These are phyloP conservation scores for Valencia hispanica DNA, from an alignment of 2,797 vertebrate species.

Conservation along the genomic window DNA sequence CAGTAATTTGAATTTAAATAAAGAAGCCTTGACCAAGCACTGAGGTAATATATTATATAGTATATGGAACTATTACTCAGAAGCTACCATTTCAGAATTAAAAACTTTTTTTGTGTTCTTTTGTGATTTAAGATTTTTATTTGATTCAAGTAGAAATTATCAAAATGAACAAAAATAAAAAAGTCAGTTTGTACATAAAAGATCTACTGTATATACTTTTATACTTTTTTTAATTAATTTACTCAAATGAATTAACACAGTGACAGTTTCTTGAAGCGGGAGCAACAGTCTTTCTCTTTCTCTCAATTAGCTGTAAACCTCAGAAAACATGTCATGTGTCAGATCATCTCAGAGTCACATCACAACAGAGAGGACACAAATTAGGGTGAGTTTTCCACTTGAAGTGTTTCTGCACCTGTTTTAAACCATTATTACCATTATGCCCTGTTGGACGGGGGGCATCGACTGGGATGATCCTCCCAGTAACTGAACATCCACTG, in stretches of 20 bases:
- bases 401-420: too few species aligned
- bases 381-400: too few species aligned
- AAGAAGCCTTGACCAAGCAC: not conserved
- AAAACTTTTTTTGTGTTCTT: too few species aligned
- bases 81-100: not conserved
- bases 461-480: too few species aligned
- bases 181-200: not conserved
- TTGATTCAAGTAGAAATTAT: not conserved
- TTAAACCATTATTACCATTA: too few species aligned
- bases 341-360: too few species aligned
- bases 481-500: too few species aligned
- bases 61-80: not conserved
- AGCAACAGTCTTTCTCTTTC: too few species aligned
- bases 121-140: not conserved
- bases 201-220: too few species aligned
- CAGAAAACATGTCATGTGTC: too few species aligned
- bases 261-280: not conserved
- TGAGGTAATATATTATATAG: too few species aligned
- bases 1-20: not conserved
- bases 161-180: not conserved
- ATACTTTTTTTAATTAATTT: not conserved
- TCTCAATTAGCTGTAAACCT: not conserved
- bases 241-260: not conserved
- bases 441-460: too few species aligned
- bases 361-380: not conserved